Conservation (phyloP, 2,888 invertebrate species). For the Rutpela maculata region DNA sequence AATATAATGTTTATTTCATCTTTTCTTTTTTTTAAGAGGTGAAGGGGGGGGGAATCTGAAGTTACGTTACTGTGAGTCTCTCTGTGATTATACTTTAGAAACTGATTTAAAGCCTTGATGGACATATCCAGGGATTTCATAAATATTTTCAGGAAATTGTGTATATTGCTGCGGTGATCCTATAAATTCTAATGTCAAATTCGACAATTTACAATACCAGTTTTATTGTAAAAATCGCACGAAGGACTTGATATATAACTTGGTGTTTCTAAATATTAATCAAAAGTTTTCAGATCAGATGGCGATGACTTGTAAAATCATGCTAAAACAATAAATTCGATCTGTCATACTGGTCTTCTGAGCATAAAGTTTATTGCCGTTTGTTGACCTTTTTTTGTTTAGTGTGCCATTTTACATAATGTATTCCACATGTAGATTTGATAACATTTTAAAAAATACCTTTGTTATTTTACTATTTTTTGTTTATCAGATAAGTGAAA, state of each 20-base stretch:
- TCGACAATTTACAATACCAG: no score
- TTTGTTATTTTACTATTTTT: no score
- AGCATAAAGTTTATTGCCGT: conserved; percentile 2
- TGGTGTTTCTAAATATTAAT: background rate
- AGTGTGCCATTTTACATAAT: background rate
- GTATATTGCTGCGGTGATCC: background rate
- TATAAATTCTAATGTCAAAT: no score
- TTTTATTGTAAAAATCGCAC: no score
- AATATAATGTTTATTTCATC: no score
- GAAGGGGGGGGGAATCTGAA: no score
- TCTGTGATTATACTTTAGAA: no score
- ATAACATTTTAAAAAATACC: background rate
- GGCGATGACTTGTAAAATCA: background rate
- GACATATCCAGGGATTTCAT: no score
- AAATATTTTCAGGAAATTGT: background rate
- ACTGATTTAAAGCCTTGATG: no score
- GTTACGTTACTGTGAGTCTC: no score
- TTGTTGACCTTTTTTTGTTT: conserved; percentile 1
- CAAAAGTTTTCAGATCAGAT: background rate
- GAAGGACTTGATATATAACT: background rate
- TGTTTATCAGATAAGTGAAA: no score
- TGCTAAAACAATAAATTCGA: conserved; percentile 3
- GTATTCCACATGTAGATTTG: background rate
- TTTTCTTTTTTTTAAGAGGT: no score
- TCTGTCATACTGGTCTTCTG: background rate